Evolutionary conservation across 2,113 vertebrate species (phyloP).

Genomic region (Perca schrenkii): DNA sequence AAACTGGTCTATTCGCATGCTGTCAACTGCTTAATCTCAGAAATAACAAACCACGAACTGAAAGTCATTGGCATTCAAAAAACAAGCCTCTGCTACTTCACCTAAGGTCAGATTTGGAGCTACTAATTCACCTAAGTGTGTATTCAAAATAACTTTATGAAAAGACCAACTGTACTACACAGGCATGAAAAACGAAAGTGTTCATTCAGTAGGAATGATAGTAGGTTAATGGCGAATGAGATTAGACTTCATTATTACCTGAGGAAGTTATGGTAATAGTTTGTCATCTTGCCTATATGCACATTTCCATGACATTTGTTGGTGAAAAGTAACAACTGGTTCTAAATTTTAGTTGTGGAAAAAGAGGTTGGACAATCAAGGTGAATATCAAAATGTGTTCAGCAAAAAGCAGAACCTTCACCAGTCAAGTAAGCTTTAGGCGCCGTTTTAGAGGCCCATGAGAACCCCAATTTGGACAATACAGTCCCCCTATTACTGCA

Average conservation of each 20-base stretch:
- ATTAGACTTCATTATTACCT: background rate
- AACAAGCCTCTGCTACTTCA: constrained; percentile 58
- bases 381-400: background rate
- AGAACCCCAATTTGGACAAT: constrained; percentile 26
- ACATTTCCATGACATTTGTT: background rate
- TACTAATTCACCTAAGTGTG: constrained; percentile 6
- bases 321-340: background rate
- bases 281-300: background rate
- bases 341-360: background rate
- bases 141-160: background rate
- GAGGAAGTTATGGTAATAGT: background rate
- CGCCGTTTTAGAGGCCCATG: constrained; percentile 15
- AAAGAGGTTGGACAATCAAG: background rate
- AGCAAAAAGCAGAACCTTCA: background rate
- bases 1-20: constrained; percentile 78
- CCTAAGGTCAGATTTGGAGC: constrained; percentile 24
- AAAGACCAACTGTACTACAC: background rate
- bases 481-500: constrained; percentile 16
- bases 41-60: constrained; percentile 75
- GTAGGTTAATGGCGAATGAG: background rate
- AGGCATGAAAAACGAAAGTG: background rate
- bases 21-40: constrained; percentile 76
- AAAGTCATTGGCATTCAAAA: constrained; percentile 56
- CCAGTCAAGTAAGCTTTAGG: no score
- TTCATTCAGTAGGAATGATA: background rate